A percentile compares a stretch with the other conserved stretches of the same genome.
These are phyloP conservation scores for Acanthaster planci DNA, from an alignment of 35 echinoderm and acorn worm species.

Conservation along the genomic window DNA sequence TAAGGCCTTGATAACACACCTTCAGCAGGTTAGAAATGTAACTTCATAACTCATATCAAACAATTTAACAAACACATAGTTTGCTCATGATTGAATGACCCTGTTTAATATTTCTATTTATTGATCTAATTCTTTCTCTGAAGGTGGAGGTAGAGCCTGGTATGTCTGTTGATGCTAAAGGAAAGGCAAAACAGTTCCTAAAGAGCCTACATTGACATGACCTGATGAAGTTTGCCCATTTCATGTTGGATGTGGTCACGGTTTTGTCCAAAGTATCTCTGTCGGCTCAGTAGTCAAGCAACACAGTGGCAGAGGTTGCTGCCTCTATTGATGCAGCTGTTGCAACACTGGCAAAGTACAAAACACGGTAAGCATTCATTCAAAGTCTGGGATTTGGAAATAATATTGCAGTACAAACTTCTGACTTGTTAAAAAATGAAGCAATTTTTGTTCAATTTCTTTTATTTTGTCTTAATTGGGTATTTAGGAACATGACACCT, in stretches of 20 bases:
- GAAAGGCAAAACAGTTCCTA: constrained; percentile 48
- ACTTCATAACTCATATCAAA: background rate
- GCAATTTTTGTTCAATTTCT: constrained; percentile 5
- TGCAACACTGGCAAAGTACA: constrained; percentile 44
- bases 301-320: constrained; percentile 50
- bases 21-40: constrained; percentile 25
- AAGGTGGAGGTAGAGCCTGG: constrained; percentile 36
- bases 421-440: background rate
- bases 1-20: constrained; percentile 32
- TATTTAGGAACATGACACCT: constrained; percentile 31
- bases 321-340: constrained; percentile 39
- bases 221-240: constrained; percentile 45
- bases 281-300: constrained; percentile 25
- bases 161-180: constrained; percentile 21
- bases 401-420: background rate
- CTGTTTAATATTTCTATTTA: background rate
- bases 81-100: background rate
- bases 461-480: background rate
- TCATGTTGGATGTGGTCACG: constrained; percentile 42
- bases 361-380: constrained; percentile 27
- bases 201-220: constrained; percentile 35
- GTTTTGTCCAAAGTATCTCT: constrained; percentile 46
- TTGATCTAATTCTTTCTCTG: background rate
- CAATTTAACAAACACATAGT: background rate
- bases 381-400: background rate